Base-by-base conservation (phyloP, 2,113 vertebrate genomes). In the Ameiurus melas region DNA sequence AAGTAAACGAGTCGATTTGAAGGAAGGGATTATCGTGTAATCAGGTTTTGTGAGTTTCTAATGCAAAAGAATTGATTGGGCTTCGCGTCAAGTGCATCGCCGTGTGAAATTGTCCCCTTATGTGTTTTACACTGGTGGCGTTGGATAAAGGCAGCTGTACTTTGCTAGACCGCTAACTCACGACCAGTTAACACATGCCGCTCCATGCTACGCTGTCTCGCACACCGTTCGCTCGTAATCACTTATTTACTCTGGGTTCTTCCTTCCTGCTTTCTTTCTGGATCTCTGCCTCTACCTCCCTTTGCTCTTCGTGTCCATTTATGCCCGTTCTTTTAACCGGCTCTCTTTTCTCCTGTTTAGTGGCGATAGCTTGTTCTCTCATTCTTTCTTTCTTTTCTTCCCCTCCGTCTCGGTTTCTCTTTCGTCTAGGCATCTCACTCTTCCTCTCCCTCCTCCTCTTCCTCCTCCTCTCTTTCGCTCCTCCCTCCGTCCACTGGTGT, bases 371-470 rank as follows among this genome's bases (percentile, higher is more conserved):
- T 64, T 84, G 5, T 62, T 71, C n/a, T 82, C 93, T 93, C 90
- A 58, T 51, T 86, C 89, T 36, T 92, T 92, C 92, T 43, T 20
- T 64, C 71, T 20, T 82, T 30, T 64, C 77, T 57, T 51, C 55
- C 43, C 73, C 84, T 85, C 62, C 62, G 86, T 57, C 90, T 87
- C 77, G 64, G 36, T 58, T 47, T 84, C 80, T 86, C 43, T 81
- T 85, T 30, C 53, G 78, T 83, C 27, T 53, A 92, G 90, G 90
- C 89, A 53, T 90, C 84, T 87, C 77, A 88, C 83, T 75, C 77
- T n/a, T 87, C 84, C 91, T 94, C 88, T 93, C 91, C 91, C 51
- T 87, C 94, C 93, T 95, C 92, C 92, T 93, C 95, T 91, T 88
- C 91, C 83, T 92, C 90, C 85, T 90, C 92, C 92, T 96, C 97